phyloP scores from a whole-genome alignment of 2,888 invertebrate genomes.

The Pediacus dermestoides region DNA sequence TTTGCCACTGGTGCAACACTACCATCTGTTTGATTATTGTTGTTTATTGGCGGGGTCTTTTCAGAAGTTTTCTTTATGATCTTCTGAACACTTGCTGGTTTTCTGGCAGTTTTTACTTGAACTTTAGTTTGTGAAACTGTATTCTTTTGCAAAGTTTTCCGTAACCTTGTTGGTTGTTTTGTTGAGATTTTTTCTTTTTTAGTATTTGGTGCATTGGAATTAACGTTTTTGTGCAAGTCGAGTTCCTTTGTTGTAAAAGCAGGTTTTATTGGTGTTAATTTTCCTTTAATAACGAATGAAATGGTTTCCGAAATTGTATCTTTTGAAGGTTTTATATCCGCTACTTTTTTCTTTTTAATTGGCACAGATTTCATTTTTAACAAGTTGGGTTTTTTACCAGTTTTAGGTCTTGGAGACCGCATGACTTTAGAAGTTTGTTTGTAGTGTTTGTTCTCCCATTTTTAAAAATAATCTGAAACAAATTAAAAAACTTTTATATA shows the following conservation, averaged over 20 bases:
- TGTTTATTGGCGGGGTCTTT: slow-evolving; percentile 15
- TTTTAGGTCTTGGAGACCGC: slow-evolving; percentile 5
- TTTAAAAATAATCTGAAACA: too few relatives aligned
- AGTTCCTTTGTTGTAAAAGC: slow-evolving; percentile 25
- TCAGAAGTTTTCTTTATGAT: slow-evolving; percentile 19
- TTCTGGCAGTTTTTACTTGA: slow-evolving; percentile 36
- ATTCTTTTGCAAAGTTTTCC: slow-evolving; percentile 18
- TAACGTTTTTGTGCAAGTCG: slow-evolving; percentile 27
- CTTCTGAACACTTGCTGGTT: slow-evolving; percentile 27
- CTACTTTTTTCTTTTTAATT: slow-evolving; percentile 36
- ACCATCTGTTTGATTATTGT: too few relatives aligned
- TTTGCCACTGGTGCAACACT: background rate
- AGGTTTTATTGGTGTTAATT: slow-evolving; percentile 42
- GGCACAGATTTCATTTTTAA: slow-evolving; percentile 20
- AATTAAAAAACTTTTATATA: too few relatives aligned
- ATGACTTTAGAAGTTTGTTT: background rate
- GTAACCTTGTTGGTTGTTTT: too few relatives aligned
- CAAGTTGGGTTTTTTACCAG: too few relatives aligned
- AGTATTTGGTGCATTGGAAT: too few relatives aligned
- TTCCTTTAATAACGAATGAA: slow-evolving; percentile 47
- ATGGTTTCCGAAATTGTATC: slow-evolving; percentile 47
- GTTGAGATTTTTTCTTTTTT: too few relatives aligned
- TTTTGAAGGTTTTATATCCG: slow-evolving; percentile 31
- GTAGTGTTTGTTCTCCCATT: slow-evolving; percentile 5
- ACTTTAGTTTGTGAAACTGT: slow-evolving; percentile 21